phyloP scores from a whole-genome alignment of 2,888 invertebrate species.

The Lasius platythorax region DNA sequence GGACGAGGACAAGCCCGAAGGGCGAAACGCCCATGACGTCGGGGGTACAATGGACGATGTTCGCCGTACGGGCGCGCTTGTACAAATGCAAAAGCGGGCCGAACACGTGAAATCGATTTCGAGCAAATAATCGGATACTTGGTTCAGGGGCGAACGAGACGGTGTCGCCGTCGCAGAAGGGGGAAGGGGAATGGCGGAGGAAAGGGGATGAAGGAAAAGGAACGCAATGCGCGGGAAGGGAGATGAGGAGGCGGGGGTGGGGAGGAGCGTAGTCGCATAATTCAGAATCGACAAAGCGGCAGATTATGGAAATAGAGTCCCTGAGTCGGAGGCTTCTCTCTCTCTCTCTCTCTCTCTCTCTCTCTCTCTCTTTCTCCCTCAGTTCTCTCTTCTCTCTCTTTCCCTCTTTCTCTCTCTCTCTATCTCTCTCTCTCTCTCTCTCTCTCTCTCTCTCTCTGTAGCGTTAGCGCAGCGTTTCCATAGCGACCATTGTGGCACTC shows the following conservation, averaged over 20 bases:
- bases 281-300: conserved; percentile 86
- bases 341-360: conserved; percentile 66
- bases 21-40: conserved; percentile 65
- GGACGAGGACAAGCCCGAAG: conserved; percentile 52
- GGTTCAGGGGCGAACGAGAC: conserved; percentile 71
- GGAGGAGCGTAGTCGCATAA: conserved; percentile 84
- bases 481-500: conserved; percentile 83
- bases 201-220: conserved; percentile 60
- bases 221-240: conserved; percentile 54
- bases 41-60: conserved; percentile 73
- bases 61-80: conserved; percentile 78
- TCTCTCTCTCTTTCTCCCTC: no score
- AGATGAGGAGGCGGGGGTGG: conserved; percentile 52
- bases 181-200: conserved; percentile 51
- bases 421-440: background rate
- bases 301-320: conserved; percentile 86
- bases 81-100: conserved; percentile 79
- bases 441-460: conserved; percentile 35
- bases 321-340: conserved; percentile 80
- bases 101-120: conserved; percentile 85
- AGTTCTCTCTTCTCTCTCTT: conserved; percentile 33
- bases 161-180: conserved; percentile 62
- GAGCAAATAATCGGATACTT: conserved; percentile 85
- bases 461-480: conserved; percentile 81
- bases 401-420: no score